Conservation (phyloP, 2,888 invertebrate species). For the Ennomos erosarius region DNA sequence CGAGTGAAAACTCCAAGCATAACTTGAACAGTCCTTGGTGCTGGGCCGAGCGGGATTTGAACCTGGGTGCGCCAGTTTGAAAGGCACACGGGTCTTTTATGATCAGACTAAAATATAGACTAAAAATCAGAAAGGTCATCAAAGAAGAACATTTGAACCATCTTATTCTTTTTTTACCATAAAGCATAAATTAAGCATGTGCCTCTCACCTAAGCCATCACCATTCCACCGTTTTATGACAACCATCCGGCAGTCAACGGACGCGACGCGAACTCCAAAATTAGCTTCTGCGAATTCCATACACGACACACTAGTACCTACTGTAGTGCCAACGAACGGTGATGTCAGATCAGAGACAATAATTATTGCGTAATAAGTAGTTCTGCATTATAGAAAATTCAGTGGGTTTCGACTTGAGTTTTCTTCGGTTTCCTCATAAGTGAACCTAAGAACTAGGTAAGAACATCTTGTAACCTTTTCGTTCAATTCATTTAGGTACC, state of each 20-base stretch:
- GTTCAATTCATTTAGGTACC: too few relatives aligned
- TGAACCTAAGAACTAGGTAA: too few relatives aligned
- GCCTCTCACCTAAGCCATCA: conserved; percentile 4
- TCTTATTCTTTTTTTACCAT: conserved; percentile 6
- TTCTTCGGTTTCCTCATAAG: too few relatives aligned
- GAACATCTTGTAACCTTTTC: too few relatives aligned
- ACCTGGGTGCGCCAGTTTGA: too few relatives aligned
- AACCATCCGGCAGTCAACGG: conserved; percentile 80
- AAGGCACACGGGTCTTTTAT: too few relatives aligned
- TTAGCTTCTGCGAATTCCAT: conserved; percentile 75
- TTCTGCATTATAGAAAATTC: conserved; percentile 22
- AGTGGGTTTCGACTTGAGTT: background rate
- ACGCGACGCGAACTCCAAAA: conserved; percentile 66
- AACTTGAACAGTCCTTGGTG: too few relatives aligned
- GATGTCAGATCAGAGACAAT: conserved; percentile 32
- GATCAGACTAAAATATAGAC: too few relatives aligned
- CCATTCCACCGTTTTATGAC: conserved; percentile 61
- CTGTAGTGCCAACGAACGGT: conserved; percentile 35
- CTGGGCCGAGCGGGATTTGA: too few relatives aligned
- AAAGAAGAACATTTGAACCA: background rate
- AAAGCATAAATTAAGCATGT: conserved; percentile 1
- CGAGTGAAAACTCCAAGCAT: too few relatives aligned
- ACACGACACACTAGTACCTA: conserved; percentile 50
- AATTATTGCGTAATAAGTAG: conserved; percentile 22
- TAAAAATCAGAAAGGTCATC: too few relatives aligned